phyloP scores from a whole-genome alignment of 2,113 vertebrate species.

The Thamnaconus septentrionalis region DNA sequence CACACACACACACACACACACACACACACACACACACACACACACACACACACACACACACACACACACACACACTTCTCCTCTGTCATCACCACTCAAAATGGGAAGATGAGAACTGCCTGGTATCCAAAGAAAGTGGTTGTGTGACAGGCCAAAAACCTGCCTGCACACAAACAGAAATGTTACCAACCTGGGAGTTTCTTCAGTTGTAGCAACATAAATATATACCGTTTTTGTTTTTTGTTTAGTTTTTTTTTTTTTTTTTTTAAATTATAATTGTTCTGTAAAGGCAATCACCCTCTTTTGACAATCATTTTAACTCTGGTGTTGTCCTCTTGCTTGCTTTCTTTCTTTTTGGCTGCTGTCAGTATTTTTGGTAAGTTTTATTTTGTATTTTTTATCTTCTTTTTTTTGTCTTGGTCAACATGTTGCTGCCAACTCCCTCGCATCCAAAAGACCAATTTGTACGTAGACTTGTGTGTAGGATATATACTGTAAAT shows the following conservation, averaged over 20 bases:
- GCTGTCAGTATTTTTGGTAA: conserved; percentile 24
- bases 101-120: conserved; percentile 48
- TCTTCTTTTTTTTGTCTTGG: conserved; percentile 12
- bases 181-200: conserved; percentile 23
- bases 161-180: conserved; percentile 8
- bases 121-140: conserved; percentile 70
- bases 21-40: no score
- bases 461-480: conserved; percentile 58
- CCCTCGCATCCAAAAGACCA: conserved; percentile 33
- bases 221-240: conserved; percentile 43
- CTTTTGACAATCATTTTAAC: conserved; percentile 74
- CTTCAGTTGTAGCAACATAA: conserved; percentile 67
- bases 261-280: conserved; percentile 58
- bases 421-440: conserved; percentile 50
- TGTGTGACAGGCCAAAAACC: conserved; percentile 45
- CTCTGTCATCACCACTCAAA: conserved; percentile 21
- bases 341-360: conserved; percentile 13
- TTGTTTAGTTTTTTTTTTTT: conserved; percentile 51
- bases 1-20: neutral
- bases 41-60: conserved; percentile 9
- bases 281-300: conserved; percentile 68
- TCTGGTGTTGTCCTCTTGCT: conserved; percentile 44
- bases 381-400: no score
- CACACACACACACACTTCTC: neutral
- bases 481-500: conserved; percentile 72